Evolutionary conservation across 23 tunicate species (phyloP).

Genomic region (Halocynthia aurantium): DNA sequence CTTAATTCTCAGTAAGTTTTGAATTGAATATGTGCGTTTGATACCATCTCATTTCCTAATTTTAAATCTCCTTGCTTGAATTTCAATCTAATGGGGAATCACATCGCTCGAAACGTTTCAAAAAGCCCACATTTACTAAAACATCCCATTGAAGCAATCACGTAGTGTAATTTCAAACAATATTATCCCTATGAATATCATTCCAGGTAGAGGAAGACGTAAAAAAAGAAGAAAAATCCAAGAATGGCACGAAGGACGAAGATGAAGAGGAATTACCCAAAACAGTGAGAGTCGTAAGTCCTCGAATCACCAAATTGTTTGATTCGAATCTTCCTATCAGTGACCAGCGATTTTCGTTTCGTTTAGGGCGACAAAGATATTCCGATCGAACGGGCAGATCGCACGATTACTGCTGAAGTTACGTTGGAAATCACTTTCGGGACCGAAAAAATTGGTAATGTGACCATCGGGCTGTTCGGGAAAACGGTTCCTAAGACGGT

Average conservation of each 20-base stretch:
- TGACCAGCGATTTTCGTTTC: background rate
- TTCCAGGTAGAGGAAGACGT: constrained; percentile 11
- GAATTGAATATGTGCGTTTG: no score
- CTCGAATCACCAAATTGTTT: no score
- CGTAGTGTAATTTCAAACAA: no score
- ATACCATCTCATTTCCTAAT: no score
- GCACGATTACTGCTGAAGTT: constrained; percentile 82
- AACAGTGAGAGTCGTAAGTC: constrained; percentile 56
- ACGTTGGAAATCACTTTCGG: constrained; percentile 86
- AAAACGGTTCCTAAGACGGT: constrained; percentile 91
- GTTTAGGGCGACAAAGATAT: constrained; percentile 68
- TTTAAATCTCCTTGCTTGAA: no score
- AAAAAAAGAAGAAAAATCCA: background rate
- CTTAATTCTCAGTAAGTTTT: no score
- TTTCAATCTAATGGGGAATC: no score
- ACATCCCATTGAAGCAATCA: no score
- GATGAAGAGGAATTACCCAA: constrained; percentile 55
- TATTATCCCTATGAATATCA: no score
- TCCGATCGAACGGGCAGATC: constrained; percentile 84
- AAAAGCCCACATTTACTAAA: no score
- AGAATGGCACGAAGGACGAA: background rate
- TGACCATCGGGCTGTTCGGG: constrained; percentile 85
- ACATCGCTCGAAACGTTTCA: no score
- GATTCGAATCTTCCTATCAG: no score
- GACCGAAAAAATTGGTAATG: constrained; percentile 62